Evolutionary conservation across 1,140 invertebrate species (phyloP).

Genomic region (Anthonomus grandis): DNA sequence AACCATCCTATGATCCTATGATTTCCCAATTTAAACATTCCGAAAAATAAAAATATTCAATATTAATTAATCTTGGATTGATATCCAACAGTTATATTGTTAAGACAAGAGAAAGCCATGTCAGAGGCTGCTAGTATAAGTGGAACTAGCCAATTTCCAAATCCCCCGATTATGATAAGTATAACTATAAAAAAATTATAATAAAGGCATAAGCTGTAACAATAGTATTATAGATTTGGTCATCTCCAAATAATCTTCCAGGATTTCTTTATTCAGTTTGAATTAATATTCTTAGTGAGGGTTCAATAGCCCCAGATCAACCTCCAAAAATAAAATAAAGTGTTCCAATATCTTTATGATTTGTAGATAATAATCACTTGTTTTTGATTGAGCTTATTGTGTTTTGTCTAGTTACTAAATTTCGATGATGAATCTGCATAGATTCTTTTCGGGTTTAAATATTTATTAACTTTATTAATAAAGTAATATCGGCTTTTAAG

Average conservation of each 20-base stretch:
- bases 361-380: constrained; percentile 63
- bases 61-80: too few relatives aligned
- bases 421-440: too few relatives aligned
- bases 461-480: too few relatives aligned
- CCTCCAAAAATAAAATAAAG: constrained; percentile 72
- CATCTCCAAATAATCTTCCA: constrained; percentile 59
- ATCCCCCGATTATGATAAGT: constrained; percentile 73
- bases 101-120: constrained; percentile 73
- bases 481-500: too few relatives aligned
- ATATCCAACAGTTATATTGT: too few relatives aligned
- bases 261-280: constrained; percentile 63
- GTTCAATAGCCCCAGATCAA: constrained; percentile 63
- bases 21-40: too few relatives aligned
- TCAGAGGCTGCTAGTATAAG: constrained; percentile 68
- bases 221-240: constrained; percentile 70
- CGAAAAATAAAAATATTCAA: too few relatives aligned
- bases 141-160: constrained; percentile 74
- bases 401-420: too few relatives aligned
- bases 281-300: constrained; percentile 62
- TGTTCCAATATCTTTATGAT: constrained; percentile 75
- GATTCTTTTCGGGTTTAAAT: too few relatives aligned
- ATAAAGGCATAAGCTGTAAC: constrained; percentile 71
- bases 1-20: too few relatives aligned
- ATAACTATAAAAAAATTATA: constrained; percentile 80
- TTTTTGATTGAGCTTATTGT: too few relatives aligned